A percentile compares a stretch with the other conserved stretches of the same genome.
These are phyloP conservation scores for Anadara kagoshimensis DNA, from an alignment of 1,140 invertebrate genomes.

Conservation along the genomic window DNA sequence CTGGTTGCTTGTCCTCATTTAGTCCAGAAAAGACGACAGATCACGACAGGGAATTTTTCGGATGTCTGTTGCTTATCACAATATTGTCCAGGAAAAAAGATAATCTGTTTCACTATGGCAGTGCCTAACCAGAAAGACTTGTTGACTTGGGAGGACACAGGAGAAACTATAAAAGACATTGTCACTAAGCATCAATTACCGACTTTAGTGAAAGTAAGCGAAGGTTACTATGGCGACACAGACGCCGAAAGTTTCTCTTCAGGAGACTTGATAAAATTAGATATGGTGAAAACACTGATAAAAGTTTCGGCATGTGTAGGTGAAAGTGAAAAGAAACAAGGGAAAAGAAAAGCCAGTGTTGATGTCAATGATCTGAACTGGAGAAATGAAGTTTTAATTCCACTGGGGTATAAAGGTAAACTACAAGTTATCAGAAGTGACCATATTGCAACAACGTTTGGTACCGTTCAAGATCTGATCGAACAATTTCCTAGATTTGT, in stretches of 20 bases:
- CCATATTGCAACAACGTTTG: not conserved
- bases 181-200: not conserved
- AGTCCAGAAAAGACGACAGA: no score
- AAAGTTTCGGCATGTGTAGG: not conserved
- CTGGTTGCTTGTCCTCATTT: no score
- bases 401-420: conserved; percentile 26
- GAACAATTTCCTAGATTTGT: conserved; percentile 20
- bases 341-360: no score
- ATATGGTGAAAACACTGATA: not conserved
- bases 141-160: conserved; percentile 28
- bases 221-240: not conserved
- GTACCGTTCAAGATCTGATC: conserved; percentile 17
- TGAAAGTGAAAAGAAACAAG: conserved; percentile 6
- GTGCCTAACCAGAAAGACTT: not conserved
- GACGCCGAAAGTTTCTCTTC: not conserved
- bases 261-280: not conserved
- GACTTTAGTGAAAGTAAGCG: not conserved
- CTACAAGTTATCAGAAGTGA: conserved; percentile 4
- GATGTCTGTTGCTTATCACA: no score
- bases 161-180: conserved; percentile 21
- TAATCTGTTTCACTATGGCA: no score
- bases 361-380: conserved; percentile 27
- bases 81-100: no score
- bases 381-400: conserved; percentile 14
- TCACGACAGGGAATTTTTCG: no score